phyloP scores from a whole-genome alignment of 30 jellyfish, hydroid and myxozoan genomes.

The Turritopsis rubra region DNA sequence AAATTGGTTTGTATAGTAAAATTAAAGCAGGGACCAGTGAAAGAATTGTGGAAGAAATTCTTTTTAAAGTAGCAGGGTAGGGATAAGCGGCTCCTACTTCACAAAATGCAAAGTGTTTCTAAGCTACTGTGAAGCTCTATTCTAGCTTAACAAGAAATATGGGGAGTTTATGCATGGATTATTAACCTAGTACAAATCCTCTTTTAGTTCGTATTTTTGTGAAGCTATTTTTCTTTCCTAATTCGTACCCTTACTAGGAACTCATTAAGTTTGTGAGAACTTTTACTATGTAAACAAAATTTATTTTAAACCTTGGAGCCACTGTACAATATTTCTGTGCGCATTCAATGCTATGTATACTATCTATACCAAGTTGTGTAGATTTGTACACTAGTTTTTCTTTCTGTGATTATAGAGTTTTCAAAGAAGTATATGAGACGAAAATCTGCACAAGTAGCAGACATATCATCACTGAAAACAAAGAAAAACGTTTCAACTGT shows the following conservation, averaged over 20 bases:
- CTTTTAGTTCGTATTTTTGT: not conserved
- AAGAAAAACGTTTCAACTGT: not conserved
- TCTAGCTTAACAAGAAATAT: not conserved
- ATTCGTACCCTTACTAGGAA: no score
- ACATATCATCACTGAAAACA: not conserved
- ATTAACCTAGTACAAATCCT: not conserved
- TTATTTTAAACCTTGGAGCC: no score
- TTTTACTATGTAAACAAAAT: no score
- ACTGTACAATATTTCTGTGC: no score
- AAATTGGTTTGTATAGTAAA: no score
- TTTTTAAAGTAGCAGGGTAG: not conserved
- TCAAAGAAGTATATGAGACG: not conserved
- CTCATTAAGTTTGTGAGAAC: no score
- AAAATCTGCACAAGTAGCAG: not conserved
- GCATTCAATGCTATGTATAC: no score
- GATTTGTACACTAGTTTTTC: not conserved
- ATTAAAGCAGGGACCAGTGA: no score
- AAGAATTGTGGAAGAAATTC: not conserved
- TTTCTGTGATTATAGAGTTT: not conserved
- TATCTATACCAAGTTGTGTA: not conserved
- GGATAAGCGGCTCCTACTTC: no score
- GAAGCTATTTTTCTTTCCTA: no score
- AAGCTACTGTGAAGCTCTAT: no score
- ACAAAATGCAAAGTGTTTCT: no score
- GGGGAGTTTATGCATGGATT: not conserved